Percentiles rank a stretch among this genome's conserved stretches.
Evolutionary conservation across 37 sponge, comb jelly and placozoan genomes (phyloP).

Genomic region (Tethya wilhelma): DNA sequence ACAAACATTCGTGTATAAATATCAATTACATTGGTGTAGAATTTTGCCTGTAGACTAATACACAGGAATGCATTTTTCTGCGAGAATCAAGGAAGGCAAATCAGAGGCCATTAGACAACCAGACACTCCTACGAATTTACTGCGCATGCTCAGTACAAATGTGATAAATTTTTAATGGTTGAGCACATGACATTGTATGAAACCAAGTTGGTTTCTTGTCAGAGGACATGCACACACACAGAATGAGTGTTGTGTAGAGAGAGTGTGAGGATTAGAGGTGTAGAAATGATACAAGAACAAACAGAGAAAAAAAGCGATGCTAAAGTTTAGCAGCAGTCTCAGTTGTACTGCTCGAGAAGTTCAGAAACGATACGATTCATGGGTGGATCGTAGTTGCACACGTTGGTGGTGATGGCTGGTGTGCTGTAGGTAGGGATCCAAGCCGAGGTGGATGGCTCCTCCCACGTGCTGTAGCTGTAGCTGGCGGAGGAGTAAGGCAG

Average conservation of each 20-base stretch:
- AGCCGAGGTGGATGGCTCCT: background rate
- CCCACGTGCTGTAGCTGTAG: background rate
- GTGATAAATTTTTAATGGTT: background rate
- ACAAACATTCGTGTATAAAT: too few relatives aligned
- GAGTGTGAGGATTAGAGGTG: background rate
- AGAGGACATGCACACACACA: background rate
- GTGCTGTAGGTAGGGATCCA: background rate
- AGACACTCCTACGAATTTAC: too few relatives aligned
- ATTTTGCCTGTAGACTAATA: too few relatives aligned
- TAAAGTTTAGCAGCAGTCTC: background rate
- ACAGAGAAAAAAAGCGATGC: background rate
- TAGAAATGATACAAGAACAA: background rate
- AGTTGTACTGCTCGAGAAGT: conserved; percentile 22
- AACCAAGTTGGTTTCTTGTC: conserved; percentile 13
- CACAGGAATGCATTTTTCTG: too few relatives aligned
- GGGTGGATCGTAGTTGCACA: conserved; percentile 25
- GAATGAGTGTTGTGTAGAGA: background rate
- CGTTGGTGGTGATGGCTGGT: background rate
- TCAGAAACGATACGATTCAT: conserved; percentile 21
- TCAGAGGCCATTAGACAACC: too few relatives aligned
- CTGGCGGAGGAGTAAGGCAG: background rate
- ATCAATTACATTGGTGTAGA: too few relatives aligned
- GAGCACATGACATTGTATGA: background rate
- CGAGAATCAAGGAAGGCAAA: too few relatives aligned
- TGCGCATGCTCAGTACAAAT: too few relatives aligned